A percentile compares a stretch with the other conserved stretches of the same genome.
Evolutionary conservation across 2,113 vertebrate species (phyloP).

Genomic region (Leptosomus discolor): DNA sequence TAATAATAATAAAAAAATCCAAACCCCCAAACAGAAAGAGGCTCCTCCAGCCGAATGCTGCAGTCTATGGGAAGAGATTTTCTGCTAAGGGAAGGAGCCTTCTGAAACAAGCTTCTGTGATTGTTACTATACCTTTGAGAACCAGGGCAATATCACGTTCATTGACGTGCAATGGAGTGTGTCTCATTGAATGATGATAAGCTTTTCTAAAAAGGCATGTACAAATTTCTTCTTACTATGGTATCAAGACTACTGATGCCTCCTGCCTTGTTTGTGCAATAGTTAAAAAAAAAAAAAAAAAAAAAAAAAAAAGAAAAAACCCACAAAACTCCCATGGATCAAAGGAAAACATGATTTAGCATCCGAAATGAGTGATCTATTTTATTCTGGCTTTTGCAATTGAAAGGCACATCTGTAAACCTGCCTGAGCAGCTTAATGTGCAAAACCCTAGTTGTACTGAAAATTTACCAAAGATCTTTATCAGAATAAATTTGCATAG

Average conservation of each 20-base stretch:
- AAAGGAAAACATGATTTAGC: not conserved
- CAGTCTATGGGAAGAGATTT: not conserved
- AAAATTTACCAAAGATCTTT: not conserved
- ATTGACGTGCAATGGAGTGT: not conserved
- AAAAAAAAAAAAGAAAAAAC: not conserved
- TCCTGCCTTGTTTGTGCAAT: not conserved
- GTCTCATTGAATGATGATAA: not conserved
- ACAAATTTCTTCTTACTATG: not conserved
- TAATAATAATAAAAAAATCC: not conserved
- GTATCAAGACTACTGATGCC: not conserved
- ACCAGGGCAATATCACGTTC: not conserved
- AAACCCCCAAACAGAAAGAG: not conserved
- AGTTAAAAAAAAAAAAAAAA: not conserved
- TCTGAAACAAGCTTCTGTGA: not conserved
- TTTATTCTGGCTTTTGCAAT: not conserved
- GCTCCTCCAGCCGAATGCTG: not conserved
- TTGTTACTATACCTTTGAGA: not conserved
- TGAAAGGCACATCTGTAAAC: not conserved
- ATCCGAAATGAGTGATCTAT: not conserved
- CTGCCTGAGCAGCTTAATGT: not conserved
- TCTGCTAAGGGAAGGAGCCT: not conserved
- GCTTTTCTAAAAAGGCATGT: not conserved
- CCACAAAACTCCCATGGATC: not conserved
- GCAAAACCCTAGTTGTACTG: not conserved
- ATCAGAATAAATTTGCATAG: not conserved